A percentile compares a stretch with the other conserved stretches of the same genome.
phyloP scores from a whole-genome alignment of 2,113 vertebrate species.

The Zapus hudsonius region DNA sequence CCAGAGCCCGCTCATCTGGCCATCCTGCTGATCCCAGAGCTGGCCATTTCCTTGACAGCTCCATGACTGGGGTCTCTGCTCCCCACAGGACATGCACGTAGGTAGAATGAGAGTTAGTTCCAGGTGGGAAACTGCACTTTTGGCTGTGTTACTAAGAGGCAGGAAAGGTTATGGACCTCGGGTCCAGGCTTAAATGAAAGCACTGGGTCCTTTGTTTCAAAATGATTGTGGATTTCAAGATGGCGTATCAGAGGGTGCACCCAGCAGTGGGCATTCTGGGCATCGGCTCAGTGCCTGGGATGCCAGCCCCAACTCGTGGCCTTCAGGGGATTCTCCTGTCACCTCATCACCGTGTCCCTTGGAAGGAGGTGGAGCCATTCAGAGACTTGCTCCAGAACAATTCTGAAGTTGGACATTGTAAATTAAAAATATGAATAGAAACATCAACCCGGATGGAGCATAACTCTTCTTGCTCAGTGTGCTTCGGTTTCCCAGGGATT shows the following conservation, averaged over 20 bases:
- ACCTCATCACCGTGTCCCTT: background rate
- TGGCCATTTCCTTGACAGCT: background rate
- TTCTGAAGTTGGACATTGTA: background rate
- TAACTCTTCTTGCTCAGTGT: background rate
- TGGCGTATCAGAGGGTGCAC: background rate
- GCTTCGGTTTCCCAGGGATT: background rate
- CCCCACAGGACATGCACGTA: no score
- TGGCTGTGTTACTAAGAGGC: background rate
- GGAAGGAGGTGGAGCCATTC: background rate
- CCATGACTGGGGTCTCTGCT: no score
- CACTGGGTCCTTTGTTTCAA: background rate
- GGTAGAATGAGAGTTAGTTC: background rate
- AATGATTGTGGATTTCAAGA: conserved; percentile 1
- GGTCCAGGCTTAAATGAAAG: background rate
- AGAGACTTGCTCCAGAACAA: background rate
- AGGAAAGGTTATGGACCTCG: background rate
- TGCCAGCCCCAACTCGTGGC: background rate
- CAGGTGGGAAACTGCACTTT: background rate
- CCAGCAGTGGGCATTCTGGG: background rate
- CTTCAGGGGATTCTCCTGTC: background rate
- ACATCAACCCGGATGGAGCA: background rate
- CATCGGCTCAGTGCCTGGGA: background rate
- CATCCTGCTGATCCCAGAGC: no score
- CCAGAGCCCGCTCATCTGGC: no score
- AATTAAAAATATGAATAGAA: background rate